A percentile compares a stretch with the other conserved stretches of the same genome.
Conservation (phyloP, 2,888 invertebrate species). For the Auanema freiburgensis region DNA sequence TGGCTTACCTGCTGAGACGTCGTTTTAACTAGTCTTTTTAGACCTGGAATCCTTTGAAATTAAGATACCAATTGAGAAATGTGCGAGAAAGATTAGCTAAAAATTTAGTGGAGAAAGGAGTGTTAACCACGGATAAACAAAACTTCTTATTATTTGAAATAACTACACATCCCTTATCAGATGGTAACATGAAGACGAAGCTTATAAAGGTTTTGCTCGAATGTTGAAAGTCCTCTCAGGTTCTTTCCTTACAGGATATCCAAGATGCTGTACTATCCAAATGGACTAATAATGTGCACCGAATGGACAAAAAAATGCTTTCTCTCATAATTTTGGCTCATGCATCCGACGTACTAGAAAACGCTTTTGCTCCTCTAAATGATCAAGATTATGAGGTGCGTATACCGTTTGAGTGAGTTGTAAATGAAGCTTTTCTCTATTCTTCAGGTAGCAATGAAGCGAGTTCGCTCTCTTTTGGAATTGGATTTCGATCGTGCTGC, state of each 20-base stretch:
- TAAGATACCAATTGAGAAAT: constrained; percentile 96
- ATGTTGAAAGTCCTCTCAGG: neutral
- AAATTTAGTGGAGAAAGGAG: constrained; percentile 90
- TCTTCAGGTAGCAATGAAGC: constrained; percentile 81
- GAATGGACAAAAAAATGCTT: constrained; percentile 92
- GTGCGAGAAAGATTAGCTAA: constrained; percentile 97
- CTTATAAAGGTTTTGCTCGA: constrained; percentile 76
- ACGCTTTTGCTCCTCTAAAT: constrained; percentile 91
- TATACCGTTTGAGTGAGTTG: neutral
- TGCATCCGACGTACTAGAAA: constrained; percentile 96
- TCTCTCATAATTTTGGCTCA: constrained; percentile 93
- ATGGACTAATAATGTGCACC: constrained; percentile 93
- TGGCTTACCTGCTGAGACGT: neutral
- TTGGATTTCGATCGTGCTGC: constrained; percentile 95
- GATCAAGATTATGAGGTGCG: constrained; percentile 66
- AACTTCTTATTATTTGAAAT: constrained; percentile 99
- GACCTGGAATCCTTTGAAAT: constrained; percentile 98
- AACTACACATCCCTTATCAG: constrained; percentile 98
- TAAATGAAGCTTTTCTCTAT: constrained; percentile 46
- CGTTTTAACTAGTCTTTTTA: constrained; percentile 21
- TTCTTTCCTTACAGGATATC: constrained; percentile 68
- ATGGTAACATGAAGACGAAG: constrained; percentile 89
- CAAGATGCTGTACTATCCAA: constrained; percentile 94
- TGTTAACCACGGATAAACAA: constrained; percentile 56
- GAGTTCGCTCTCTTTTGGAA: constrained; percentile 91